Evolutionary conservation across 2,888 invertebrate species (phyloP).

Genomic region (Loripinus fragilis): DNA sequence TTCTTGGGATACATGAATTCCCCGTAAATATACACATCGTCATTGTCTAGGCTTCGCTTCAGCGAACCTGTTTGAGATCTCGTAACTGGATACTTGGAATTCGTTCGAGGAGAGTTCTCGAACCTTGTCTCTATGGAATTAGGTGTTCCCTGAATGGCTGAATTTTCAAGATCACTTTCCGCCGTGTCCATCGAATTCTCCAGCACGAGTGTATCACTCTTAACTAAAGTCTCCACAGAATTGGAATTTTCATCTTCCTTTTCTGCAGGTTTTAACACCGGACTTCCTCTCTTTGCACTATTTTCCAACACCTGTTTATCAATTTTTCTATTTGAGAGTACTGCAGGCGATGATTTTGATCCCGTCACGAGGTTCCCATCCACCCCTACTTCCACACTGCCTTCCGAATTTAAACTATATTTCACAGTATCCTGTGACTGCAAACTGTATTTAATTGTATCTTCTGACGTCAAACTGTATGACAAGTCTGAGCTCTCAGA

Average conservation of each 20-base stretch:
- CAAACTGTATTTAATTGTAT: slow-evolving; percentile 2
- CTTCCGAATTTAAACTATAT: slow-evolving; percentile 42
- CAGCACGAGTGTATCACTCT: background rate
- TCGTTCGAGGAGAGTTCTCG: background rate
- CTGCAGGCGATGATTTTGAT: background rate
- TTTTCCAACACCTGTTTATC: background rate
- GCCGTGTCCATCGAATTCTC: background rate
- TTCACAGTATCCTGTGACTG: slow-evolving; percentile 21
- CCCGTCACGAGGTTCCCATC: background rate
- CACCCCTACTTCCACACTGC: slow-evolving; percentile 16
- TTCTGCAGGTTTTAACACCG: background rate
- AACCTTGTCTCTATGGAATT: background rate
- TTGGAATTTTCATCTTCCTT: background rate
- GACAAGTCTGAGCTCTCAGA: background rate
- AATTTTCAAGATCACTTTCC: background rate
- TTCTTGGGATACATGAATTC: slow-evolving; percentile 3
- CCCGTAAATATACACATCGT: slow-evolving; percentile 11
- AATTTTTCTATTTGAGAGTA: background rate
- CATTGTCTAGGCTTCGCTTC: slow-evolving; percentile 34
- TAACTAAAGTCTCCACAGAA: background rate
- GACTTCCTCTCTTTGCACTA: background rate
- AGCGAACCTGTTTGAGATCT: slow-evolving; percentile 13
- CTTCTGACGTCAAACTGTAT: background rate
- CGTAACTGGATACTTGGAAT: slow-evolving; percentile 7
- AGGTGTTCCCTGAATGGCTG: background rate